Evolutionary conservation across 2,113 vertebrate genomes (phyloP).

Genomic region (Picathartes gymnocephalus): DNA sequence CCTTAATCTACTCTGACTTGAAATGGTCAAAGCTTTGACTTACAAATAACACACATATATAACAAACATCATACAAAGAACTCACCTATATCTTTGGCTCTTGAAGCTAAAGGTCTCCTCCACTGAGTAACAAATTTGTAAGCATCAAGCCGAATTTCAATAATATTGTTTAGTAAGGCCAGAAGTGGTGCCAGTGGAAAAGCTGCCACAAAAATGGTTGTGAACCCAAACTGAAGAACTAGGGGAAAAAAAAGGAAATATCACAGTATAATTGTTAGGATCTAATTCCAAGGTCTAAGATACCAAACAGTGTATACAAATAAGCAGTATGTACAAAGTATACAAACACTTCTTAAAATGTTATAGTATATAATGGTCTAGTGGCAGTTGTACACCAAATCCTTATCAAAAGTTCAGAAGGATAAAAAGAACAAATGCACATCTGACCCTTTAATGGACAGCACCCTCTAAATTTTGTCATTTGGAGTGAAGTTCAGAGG

Average conservation of each 20-base stretch:
- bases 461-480: background rate
- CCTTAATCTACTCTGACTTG: background rate
- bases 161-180: constrained; percentile 94
- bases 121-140: constrained; percentile 98
- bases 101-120: constrained; percentile 89
- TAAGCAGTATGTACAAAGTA: background rate
- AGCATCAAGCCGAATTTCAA: constrained; percentile 94
- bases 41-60: background rate
- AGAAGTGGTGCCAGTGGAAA: constrained; percentile 93
- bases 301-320: background rate
- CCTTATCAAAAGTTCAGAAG: background rate
- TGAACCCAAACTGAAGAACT: constrained; percentile 98
- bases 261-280: background rate
- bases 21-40: background rate
- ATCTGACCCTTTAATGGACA: background rate
- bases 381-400: background rate
- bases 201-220: constrained; percentile 96
- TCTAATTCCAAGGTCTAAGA: background rate
- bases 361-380: background rate
- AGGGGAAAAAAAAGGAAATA: background rate
- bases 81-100: constrained; percentile 95
- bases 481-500: background rate
- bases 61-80: background rate
- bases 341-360: background rate
- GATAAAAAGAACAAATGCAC: background rate